phyloP scores from a whole-genome alignment of 2,888 invertebrate species.

The Trilocha varians region DNA sequence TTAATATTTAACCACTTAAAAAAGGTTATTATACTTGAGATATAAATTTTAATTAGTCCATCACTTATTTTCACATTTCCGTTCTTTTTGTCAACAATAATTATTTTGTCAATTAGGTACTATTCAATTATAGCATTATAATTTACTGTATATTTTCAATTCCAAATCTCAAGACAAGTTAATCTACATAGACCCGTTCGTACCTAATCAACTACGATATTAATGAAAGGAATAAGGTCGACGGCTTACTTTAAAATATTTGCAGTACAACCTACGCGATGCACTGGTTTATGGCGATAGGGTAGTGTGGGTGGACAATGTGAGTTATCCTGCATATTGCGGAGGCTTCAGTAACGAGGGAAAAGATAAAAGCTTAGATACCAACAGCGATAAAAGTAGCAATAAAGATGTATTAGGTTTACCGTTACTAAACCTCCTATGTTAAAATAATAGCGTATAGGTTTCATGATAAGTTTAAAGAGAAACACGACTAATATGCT shows the following conservation, averaged over 20 bases:
- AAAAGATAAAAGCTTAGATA: conserved; percentile 29
- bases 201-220: neutral
- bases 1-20: no score
- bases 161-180: no score
- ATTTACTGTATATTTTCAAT: no score
- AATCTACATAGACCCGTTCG: neutral
- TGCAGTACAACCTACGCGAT: conserved; percentile 23
- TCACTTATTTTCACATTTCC: no score
- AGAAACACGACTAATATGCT: no score
- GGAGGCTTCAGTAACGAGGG: conserved; percentile 28
- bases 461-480: no score
- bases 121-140: no score
- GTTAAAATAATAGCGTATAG: neutral
- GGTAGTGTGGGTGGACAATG: conserved; percentile 42
- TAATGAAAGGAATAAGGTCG: neutral
- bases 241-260: conserved; percentile 14
- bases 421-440: neutral
- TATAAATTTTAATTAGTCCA: no score
- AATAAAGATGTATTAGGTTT: conserved; percentile 2
- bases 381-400: conserved; percentile 8
- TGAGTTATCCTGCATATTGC: conserved; percentile 34
- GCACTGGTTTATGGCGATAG: conserved; percentile 19
- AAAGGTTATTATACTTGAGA: no score
- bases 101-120: no score
- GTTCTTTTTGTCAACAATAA: no score